Conservation (phyloP, 2,113 vertebrate species). For the Merops nubicus region DNA sequence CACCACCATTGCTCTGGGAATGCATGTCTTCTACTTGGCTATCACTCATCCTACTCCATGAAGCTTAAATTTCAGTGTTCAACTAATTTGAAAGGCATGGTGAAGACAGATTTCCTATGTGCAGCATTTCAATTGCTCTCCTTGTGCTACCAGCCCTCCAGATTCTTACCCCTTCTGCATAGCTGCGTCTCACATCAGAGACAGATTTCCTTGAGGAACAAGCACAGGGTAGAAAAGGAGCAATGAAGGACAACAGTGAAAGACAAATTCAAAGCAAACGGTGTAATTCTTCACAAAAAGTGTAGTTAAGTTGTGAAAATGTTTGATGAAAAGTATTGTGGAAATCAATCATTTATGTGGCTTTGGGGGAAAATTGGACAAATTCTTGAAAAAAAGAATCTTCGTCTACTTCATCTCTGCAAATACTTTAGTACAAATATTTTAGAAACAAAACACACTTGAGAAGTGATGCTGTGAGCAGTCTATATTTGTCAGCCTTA, state of each 20-base stretch:
- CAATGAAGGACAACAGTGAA: background rate
- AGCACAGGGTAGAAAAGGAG: background rate
- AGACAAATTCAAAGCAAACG: background rate
- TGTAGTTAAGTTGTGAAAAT: background rate
- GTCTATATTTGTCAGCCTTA: background rate
- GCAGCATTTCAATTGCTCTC: background rate
- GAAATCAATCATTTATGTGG: background rate
- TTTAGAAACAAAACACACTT: background rate
- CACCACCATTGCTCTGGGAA: background rate
- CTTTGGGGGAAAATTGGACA: background rate
- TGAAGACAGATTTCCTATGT: background rate
- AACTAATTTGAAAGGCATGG: background rate
- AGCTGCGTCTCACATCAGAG: background rate
- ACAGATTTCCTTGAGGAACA: background rate
- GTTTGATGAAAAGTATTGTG: background rate
- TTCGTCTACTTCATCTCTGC: background rate
- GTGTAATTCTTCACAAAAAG: background rate
- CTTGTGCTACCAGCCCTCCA: background rate
- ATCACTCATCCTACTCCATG: background rate
- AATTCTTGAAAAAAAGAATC: background rate
- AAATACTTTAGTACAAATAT: background rate
- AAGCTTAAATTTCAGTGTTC: background rate
- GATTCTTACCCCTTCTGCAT: background rate
- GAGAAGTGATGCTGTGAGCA: background rate
- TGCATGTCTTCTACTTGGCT: background rate